Base-by-base conservation (phyloP, 92 coral and sea anemone species). In the Montipora capitata region DNA sequence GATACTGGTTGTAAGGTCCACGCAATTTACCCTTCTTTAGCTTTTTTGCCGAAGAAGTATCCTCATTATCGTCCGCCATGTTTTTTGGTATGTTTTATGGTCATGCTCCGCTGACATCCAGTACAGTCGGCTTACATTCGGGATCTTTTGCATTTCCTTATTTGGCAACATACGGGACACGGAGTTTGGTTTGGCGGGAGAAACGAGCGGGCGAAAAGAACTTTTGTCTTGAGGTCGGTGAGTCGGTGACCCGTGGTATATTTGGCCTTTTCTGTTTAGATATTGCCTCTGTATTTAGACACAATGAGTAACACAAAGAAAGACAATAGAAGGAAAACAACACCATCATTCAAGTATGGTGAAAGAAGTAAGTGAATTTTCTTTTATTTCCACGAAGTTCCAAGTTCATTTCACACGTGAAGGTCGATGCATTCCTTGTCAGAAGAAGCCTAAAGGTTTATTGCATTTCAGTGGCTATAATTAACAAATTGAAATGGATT, bases 1-100 rank as follows among this genome's bases (percentile, higher is more conserved):
- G 95, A 61, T 92, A 79, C 80, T 85, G 92, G 74, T 84, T 92
- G 69, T 87, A 92, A 43, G 89, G 89, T 2, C 85, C 85, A 54
- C 80, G 90, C 42, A 13, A 27, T 63, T 90, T 84, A 59, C 85
- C 71, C 59, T 78, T 70, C 73, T 80, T 54, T 62, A 17, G 68
- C 41, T 10, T 54, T 20, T 20, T 18, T 52, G 43, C 68, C 38
- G 68, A 62, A 62, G 68, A 7, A n/a, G n/a, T n/a, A 62, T 62
- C 68, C 38, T n/a, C 68, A 62, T n/a, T 62, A 5, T 16, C 42
- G 20, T 70, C 76, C 6, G 76, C 76, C 76, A 70, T 70, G 27
- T 70, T 70, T 70, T 42, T 41, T 42, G n/a, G n/a, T n/a, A n/a
- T n/a, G n/a, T n/a, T n/a, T n/a, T n/a, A n/a, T n/a, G n/a, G 27